These are phyloP conservation scores for Furnarius figulus DNA, from an alignment of 2,113 vertebrate genomes.

Conservation along the genomic window DNA sequence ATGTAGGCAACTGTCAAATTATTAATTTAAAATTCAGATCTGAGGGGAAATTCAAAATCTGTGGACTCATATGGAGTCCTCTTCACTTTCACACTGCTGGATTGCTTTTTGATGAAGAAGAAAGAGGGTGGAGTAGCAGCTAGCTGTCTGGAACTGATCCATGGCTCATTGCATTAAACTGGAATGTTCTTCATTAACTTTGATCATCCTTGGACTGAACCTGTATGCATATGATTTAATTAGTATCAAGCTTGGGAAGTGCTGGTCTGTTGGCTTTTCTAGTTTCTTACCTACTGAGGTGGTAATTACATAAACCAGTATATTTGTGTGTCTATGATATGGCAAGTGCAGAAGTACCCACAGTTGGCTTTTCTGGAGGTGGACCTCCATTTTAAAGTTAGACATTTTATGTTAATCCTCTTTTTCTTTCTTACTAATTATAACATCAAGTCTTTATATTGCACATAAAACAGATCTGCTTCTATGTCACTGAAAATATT, in stretches of 20 bases:
- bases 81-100: background rate
- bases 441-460: background rate
- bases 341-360: background rate
- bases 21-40: conserved; percentile 17
- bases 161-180: background rate
- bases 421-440: background rate
- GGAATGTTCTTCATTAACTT: conserved; percentile 16
- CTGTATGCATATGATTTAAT: conserved; percentile 5
- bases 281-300: background rate
- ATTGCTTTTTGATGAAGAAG: conserved; percentile 23
- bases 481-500: background rate
- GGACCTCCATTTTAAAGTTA: background rate
- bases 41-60: background rate
- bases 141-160: conserved; percentile 17
- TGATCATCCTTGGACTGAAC: conserved; percentile 18
- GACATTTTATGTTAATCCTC: background rate
- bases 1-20: background rate
- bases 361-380: background rate
- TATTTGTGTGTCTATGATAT: background rate
- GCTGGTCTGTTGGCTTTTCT: background rate
- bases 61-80: background rate
- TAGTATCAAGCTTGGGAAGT: background rate
- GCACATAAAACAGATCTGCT: background rate
- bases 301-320: background rate
- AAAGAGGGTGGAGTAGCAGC: background rate